Base-by-base conservation (phyloP, 2,113 vertebrate species). In the Piaya cayana region DNA sequence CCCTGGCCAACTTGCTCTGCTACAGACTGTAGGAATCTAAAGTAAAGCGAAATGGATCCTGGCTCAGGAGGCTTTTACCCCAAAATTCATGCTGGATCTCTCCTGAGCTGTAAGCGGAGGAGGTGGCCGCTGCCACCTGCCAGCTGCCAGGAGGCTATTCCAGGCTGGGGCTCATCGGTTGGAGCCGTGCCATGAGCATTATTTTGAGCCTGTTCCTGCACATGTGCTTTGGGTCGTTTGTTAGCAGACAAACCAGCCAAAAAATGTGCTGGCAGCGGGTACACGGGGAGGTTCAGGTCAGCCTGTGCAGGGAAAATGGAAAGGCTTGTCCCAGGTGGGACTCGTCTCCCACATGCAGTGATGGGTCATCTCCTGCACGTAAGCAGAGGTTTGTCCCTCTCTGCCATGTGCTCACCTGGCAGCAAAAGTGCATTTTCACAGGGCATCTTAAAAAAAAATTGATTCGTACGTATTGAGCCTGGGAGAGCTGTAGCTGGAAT, bases 231-330 rank as follows among this genome's bases (percentile, higher is more conserved):
- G 43, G 64, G 55, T 59, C 43, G 34, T 86, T 74, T 69, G 49
- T 29, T 50, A 59, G 4, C 56, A 67, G 59, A 30, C 9, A 8
- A 62, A 20, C 20, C 45, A 67, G 91, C 27, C 70, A 59, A 55
- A 67, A 80, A 32, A 7, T 3, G 20, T 26, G 1, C 34, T 27
- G 59, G 50, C 63, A 86, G 25, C 0, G 3, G 26, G 29, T 27
- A 15, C 0, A 0, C 0, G 0, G 50, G 26, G 37, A 62, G 25
- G 43, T 59, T 72, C 32, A 3, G 20, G 14, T 32, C 79, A 67
- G 34, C 15, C 1, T 0, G 14, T 0, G 1, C n/a, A 43, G 49
- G 25, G 55, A 26, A 65, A 77, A 55, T 32, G 15, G 27, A 53
- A 56, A 59, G 29, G 12, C 16, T 74, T 75, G 68, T 67, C 23